These are phyloP conservation scores for Seriola rivoliana DNA, from an alignment of 2,113 vertebrate genomes.

Conservation along the genomic window DNA sequence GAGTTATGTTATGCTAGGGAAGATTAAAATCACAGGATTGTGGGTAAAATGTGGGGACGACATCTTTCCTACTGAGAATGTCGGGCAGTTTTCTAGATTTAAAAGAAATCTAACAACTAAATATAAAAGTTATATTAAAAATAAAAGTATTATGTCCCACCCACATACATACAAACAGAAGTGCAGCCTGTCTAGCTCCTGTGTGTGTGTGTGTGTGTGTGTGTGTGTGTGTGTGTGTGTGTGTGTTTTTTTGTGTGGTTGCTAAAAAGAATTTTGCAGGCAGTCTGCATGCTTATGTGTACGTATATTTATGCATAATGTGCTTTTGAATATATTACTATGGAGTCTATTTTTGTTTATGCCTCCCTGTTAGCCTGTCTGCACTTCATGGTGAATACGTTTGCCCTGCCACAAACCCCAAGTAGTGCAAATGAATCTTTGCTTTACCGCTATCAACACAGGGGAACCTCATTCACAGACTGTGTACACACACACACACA, in stretches of 20 bases:
- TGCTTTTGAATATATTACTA: slow-evolving; percentile 52
- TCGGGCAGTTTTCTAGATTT: too few relatives aligned
- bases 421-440: slow-evolving; percentile 64
- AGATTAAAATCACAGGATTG: neutral
- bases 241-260: slow-evolving; percentile 13
- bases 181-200: neutral
- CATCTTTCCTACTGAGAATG: too few relatives aligned
- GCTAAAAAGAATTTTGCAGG: slow-evolving; percentile 8
- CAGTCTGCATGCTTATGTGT: slow-evolving; percentile 39
- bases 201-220: neutral
- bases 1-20: too few relatives aligned
- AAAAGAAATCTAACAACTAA: neutral
- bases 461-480: slow-evolving; percentile 66
- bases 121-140: neutral
- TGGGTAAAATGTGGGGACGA: neutral
- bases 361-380: slow-evolving; percentile 37
- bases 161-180: neutral
- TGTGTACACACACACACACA: slow-evolving; percentile 51
- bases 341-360: slow-evolving; percentile 50
- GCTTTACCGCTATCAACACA: slow-evolving; percentile 56
- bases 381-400: slow-evolving; percentile 49
- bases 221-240: neutral
- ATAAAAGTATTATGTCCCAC: neutral
- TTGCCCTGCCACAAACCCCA: slow-evolving; percentile 53
- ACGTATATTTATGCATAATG: slow-evolving; percentile 50